Percentiles rank a stretch among this genome's conserved stretches.
phyloP scores from a whole-genome alignment of 2,797 vertebrate species.

The Poeciliopsis gracilis region DNA sequence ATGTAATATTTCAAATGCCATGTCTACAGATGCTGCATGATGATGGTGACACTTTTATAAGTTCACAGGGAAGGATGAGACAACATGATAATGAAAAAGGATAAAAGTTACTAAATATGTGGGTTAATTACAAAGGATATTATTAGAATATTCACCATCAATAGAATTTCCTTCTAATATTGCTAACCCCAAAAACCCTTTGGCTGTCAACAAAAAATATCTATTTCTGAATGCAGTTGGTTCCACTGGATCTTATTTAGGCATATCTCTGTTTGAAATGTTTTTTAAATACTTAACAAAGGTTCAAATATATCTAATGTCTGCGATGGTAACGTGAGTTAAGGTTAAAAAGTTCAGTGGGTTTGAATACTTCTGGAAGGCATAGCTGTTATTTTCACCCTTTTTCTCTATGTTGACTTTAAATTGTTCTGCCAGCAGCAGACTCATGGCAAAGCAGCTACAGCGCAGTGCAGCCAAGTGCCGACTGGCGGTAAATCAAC shows the following conservation, averaged over 20 bases:
- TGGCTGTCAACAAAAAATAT: background rate
- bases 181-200: background rate
- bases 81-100: background rate
- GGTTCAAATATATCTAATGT: background rate
- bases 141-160: background rate
- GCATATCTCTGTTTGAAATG: background rate
- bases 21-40: background rate
- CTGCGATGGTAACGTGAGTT: background rate
- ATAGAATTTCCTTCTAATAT: too few relatives aligned
- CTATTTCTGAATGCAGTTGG: background rate
- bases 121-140: background rate
- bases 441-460: slow-evolving; percentile 41
- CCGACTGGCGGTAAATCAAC: slow-evolving; percentile 59
- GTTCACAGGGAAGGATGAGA: background rate
- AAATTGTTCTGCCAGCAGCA: slow-evolving; percentile 14
- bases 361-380: background rate
- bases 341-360: background rate
- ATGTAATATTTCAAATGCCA: background rate
- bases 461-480: slow-evolving; percentile 60
- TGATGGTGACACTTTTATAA: background rate
- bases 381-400: background rate
- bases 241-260: background rate
- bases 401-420: slow-evolving; percentile 2
- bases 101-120: background rate
- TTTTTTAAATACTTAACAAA: too few relatives aligned